Conservation (phyloP, 2,888 invertebrate genomes). For the Brachylomia viminalis region DNA sequence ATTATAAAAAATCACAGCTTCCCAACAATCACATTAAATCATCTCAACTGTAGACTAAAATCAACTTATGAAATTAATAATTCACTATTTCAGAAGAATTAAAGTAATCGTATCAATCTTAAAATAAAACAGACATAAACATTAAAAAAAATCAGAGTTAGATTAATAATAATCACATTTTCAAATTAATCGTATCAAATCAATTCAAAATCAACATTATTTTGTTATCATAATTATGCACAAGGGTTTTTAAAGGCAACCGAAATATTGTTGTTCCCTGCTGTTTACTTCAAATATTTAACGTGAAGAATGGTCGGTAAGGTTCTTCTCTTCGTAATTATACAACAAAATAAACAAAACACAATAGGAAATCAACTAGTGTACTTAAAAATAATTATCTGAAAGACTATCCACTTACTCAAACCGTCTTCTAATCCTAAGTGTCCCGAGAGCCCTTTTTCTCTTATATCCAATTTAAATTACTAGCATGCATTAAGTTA, state of each 20-base stretch:
- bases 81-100: too few species aligned
- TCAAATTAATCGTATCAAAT: too few species aligned
- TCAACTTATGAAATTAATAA: too few species aligned
- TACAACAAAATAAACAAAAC: not conserved
- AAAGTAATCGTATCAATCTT: too few species aligned
- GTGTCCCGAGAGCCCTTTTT: not conserved
- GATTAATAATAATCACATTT: too few species aligned
- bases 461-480: constrained; percentile 5
- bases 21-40: too few species aligned
- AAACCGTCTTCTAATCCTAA: not conserved
- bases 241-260: not conserved
- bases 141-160: too few species aligned
- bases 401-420: not conserved
- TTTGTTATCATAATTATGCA: not conserved
- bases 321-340: not conserved
- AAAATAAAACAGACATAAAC: too few species aligned
- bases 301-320: not conserved
- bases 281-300: too few species aligned
- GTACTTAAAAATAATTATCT: not conserved
- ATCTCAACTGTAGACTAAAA: too few species aligned
- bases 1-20: too few species aligned
- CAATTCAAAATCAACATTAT: too few species aligned
- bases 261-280: not conserved
- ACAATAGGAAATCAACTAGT: not conserved
- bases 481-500: not conserved